Evolutionary conservation across 2,888 invertebrate genomes (phyloP).

Genomic region (Eupithecia exiguata): DNA sequence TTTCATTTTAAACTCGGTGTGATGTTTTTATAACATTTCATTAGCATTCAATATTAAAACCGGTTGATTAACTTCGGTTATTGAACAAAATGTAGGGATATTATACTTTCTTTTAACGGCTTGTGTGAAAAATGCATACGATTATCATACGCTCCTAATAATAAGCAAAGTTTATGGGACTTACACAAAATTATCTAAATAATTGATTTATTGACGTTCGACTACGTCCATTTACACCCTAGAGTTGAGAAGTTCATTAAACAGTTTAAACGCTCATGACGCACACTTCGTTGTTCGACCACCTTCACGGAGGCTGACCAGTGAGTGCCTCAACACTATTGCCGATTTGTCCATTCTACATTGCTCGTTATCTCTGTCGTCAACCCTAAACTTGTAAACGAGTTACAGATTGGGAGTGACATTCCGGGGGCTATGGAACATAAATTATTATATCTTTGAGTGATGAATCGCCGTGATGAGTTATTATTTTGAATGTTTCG

Average conservation of each 20-base stretch:
- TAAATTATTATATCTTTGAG: constrained; percentile 43
- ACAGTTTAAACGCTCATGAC: neutral
- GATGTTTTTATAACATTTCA: no score
- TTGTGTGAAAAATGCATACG: neutral
- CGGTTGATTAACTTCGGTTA: neutral
- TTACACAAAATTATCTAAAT: no score
- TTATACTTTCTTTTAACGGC: neutral
- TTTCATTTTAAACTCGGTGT: no score
- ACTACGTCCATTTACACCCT: no score
- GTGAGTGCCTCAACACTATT: neutral
- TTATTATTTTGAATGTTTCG: constrained; percentile 46
- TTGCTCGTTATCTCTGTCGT: constrained; percentile 6
- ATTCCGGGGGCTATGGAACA: constrained; percentile 42
- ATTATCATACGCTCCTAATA: neutral
- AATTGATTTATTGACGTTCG: neutral
- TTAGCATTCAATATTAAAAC: no score
- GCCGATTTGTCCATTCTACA: constrained; percentile 22
- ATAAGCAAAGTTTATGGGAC: neutral
- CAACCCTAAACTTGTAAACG: constrained; percentile 46
- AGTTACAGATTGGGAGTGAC: constrained; percentile 48
- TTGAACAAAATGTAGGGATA: neutral
- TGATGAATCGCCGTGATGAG: constrained; percentile 47
- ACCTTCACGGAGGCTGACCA: neutral
- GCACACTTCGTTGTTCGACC: neutral
- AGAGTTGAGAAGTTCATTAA: neutral